Conservation (phyloP, 2,888 invertebrate species). For the Agrochola macilenta region DNA sequence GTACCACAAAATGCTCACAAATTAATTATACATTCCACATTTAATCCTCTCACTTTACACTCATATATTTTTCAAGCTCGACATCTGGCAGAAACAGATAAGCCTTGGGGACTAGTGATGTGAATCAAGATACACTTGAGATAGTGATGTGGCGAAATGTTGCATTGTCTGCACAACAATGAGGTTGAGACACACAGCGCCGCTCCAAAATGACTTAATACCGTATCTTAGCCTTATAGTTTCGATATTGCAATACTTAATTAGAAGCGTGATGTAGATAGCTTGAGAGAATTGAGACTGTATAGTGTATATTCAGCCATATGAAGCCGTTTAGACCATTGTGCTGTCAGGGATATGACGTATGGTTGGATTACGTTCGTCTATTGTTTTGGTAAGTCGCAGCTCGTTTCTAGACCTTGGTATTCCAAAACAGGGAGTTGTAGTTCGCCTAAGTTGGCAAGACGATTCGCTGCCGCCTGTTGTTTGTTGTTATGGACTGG, state of each 20-base stretch:
- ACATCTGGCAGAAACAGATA: constrained; percentile 36
- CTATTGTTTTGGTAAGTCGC: constrained; percentile 29
- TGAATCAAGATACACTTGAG: constrained; percentile 66
- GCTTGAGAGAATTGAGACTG: constrained; percentile 55
- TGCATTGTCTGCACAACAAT: constrained; percentile 67
- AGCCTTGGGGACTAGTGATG: constrained; percentile 64
- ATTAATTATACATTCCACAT: constrained; percentile 58
- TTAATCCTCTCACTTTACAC: constrained; percentile 9
- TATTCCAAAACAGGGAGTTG: constrained; percentile 7
- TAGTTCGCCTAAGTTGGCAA: constrained; percentile 5
- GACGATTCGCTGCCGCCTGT: neutral
- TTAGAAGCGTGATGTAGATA: constrained; percentile 64
- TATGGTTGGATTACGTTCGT: constrained; percentile 15
- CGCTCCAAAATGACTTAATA: constrained; percentile 57
- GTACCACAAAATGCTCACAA: neutral
- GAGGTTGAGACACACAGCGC: constrained; percentile 52
- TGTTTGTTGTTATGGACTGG: neutral
- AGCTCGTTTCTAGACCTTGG: constrained; percentile 14
- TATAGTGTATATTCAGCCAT: constrained; percentile 9
- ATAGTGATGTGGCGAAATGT: constrained; percentile 62
- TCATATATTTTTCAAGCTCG: constrained; percentile 35
- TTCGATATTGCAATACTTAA: constrained; percentile 63
- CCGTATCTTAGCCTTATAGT: constrained; percentile 56
- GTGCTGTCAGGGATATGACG: constrained; percentile 46
- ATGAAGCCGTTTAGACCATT: constrained; percentile 33